phyloP scores from a whole-genome alignment of 2,888 invertebrate species.

The Myathropa florea region DNA sequence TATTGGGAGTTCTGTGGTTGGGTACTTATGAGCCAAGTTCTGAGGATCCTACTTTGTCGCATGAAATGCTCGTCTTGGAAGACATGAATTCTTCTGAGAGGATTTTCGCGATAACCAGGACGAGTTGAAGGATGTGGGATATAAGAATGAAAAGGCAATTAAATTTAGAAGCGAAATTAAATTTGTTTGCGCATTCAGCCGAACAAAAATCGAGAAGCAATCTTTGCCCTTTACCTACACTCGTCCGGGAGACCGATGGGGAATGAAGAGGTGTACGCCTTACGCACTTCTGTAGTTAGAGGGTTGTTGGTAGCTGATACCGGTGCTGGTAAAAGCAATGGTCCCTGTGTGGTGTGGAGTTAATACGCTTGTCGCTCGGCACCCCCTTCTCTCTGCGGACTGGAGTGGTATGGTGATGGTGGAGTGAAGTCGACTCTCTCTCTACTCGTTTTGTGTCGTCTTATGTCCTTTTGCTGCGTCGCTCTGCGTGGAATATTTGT shows the following conservation, averaged over 20 bases:
- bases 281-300: background rate
- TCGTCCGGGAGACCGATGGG: background rate
- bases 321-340: background rate
- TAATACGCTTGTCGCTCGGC: background rate
- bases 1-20: too few species aligned
- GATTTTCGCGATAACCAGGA: too few species aligned
- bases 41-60: too few species aligned
- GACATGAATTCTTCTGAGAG: too few species aligned
- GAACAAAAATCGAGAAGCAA: background rate
- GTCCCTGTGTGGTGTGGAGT: background rate
- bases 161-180: too few species aligned
- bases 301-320: background rate
- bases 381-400: background rate
- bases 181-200: background rate
- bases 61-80: too few species aligned
- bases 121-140: too few species aligned
- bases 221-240: too few species aligned
- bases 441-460: background rate
- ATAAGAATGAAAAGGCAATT: too few species aligned
- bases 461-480: background rate
- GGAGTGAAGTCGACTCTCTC: background rate
- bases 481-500: conserved; percentile 11
- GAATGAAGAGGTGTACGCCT: background rate
- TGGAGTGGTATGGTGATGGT: background rate
- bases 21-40: too few species aligned